Conservation (phyloP, 2,797 vertebrate genomes). For the Capromys pilorides region DNA sequence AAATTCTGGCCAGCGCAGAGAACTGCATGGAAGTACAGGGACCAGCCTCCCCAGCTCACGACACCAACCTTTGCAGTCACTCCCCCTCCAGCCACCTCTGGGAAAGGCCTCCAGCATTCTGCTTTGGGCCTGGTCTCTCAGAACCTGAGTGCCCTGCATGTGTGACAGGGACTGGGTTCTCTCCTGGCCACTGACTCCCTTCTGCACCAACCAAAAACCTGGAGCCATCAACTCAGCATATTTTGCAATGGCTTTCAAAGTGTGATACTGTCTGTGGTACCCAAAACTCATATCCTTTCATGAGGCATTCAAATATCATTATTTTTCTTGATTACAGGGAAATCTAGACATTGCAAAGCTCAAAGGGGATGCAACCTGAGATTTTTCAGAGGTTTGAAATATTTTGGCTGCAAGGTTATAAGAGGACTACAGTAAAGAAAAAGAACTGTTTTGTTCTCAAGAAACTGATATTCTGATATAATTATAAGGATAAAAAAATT, state of each 20-base stretch:
- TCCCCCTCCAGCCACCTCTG: neutral
- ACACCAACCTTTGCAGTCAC: neutral
- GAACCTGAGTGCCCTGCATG: neutral
- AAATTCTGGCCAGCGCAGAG: neutral
- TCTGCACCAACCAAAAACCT: neutral
- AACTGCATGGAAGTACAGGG: neutral
- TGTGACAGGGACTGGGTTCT: neutral
- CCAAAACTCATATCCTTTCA: conserved; percentile 12
- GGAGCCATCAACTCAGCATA: neutral
- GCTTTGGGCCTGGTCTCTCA: neutral
- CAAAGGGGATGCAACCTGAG: conserved; percentile 13
- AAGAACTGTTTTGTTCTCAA: conserved; percentile 29
- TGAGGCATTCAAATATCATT: neutral
- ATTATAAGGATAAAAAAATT: conserved; percentile 49
- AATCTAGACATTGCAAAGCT: conserved; percentile 1
- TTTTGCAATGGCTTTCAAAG: neutral
- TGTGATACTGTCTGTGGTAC: neutral
- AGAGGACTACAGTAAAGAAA: neutral
- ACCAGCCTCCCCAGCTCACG: neutral
- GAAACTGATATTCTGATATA: conserved; percentile 15
- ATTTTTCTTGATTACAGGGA: neutral
- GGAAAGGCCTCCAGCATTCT: neutral
- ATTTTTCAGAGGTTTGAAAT: conserved; percentile 14
- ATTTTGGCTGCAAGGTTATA: neutral
- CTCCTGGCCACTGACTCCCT: neutral